Evolutionary conservation across 2,113 vertebrate genomes (phyloP).

Genomic region (Haplochromis burtoni): DNA sequence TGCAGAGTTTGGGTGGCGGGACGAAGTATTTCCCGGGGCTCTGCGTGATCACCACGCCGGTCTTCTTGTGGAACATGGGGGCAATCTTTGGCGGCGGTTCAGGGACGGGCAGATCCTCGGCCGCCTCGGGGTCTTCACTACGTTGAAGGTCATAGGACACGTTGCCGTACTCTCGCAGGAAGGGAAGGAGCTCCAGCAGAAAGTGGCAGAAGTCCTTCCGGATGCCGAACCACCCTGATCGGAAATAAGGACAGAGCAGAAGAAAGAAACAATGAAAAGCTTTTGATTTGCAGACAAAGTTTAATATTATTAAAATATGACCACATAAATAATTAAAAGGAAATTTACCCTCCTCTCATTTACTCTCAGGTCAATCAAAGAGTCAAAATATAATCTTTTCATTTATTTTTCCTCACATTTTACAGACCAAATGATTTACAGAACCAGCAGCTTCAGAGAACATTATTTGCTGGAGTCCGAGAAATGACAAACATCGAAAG

Average conservation of each 20-base stretch:
- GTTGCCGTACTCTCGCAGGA: slow-evolving; percentile 93
- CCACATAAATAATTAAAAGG: background rate
- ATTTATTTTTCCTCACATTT: background rate
- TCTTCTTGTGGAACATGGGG: slow-evolving; percentile 95
- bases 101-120: slow-evolving; percentile 82
- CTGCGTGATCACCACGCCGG: slow-evolving; percentile 94
- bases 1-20: slow-evolving; percentile 91
- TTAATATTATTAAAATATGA: background rate
- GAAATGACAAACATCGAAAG: background rate
- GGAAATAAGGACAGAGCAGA: background rate
- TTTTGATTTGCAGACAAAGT: background rate
- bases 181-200: slow-evolving; percentile 93
- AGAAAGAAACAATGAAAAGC: background rate
- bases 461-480: background rate
- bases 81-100: slow-evolving; percentile 92
- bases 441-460: background rate
- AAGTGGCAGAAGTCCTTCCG: slow-evolving; percentile 99
- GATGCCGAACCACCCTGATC: slow-evolving; percentile 96
- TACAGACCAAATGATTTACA: background rate
- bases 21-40: slow-evolving; percentile 95
- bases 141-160: slow-evolving; percentile 95
- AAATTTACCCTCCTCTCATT: rapidly evolving
- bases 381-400: background rate
- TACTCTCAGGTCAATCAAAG: background rate
- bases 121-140: slow-evolving; percentile 85